phyloP scores from a whole-genome alignment of 2,113 vertebrate genomes.

The Anarrhichthys ocellatus region DNA sequence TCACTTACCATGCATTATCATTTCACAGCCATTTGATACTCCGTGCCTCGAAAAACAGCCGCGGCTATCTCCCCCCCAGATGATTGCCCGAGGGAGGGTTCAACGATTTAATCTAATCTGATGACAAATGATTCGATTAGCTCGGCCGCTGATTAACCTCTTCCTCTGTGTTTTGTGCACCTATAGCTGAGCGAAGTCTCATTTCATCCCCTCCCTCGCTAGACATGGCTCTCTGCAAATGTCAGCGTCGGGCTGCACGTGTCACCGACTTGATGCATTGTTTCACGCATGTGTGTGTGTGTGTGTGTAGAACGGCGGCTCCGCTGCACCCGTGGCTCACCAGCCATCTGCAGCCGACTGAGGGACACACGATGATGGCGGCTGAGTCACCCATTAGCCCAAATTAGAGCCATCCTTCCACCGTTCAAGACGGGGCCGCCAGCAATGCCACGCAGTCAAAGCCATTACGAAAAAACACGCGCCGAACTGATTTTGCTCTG shows the following conservation, averaged over 20 bases:
- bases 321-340: constrained; percentile 64
- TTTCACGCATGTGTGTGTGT: neutral
- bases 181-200: constrained; percentile 37
- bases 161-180: constrained; percentile 58
- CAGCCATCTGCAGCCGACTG: constrained; percentile 68
- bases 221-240: constrained; percentile 50
- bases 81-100: constrained; percentile 63
- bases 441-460: constrained; percentile 74
- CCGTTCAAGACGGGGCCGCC: constrained; percentile 68
- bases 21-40: constrained; percentile 55
- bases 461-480: constrained; percentile 76
- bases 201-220: neutral
- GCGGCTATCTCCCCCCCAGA: constrained; percentile 34
- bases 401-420: constrained; percentile 82
- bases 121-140: constrained; percentile 74
- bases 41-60: neutral
- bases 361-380: constrained; percentile 73
- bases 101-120: constrained; percentile 73
- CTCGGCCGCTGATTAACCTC: constrained; percentile 73
- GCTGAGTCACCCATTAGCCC: constrained; percentile 80
- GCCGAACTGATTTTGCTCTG: constrained; percentile 76
- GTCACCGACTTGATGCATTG: constrained; percentile 70
- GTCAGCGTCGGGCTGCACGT: constrained; percentile 60
- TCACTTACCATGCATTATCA: constrained; percentile 36
- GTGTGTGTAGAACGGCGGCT: constrained; percentile 43